Evolutionary conservation across 2,797 vertebrate genomes (phyloP).

Genomic region (Menidia menidia): DNA sequence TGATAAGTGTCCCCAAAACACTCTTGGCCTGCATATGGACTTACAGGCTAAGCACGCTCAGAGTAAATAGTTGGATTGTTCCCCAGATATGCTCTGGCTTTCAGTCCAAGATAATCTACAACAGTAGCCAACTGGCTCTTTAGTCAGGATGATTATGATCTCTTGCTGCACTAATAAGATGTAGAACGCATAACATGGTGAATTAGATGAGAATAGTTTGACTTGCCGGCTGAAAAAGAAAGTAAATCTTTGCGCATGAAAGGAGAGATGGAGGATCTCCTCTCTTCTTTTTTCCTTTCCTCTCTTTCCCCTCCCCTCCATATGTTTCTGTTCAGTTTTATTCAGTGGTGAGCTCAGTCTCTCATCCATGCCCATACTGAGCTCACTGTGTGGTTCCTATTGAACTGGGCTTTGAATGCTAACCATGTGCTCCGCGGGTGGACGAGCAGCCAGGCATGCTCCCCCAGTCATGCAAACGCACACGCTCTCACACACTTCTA

Average conservation of each 20-base stretch:
- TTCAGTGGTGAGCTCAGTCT: conserved; percentile 62
- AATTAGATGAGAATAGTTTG: conserved; percentile 44
- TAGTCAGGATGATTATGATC: conserved; percentile 57
- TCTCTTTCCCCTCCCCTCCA: conserved; percentile 27
- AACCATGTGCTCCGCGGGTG: conserved; percentile 74
- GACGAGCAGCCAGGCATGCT: conserved; percentile 57
- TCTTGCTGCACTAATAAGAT: conserved; percentile 47
- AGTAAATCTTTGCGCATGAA: conserved; percentile 26
- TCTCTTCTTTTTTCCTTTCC: not conserved
- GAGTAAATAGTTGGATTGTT: conserved; percentile 66
- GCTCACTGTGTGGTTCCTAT: conserved; percentile 73
- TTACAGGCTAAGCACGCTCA: conserved; percentile 62
- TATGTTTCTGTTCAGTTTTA: conserved; percentile 65
- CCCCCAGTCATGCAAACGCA: conserved; percentile 32
- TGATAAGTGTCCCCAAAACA: conserved; percentile 56
- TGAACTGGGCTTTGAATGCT: conserved; percentile 74
- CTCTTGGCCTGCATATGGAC: conserved; percentile 58
- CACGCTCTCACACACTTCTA: conserved; percentile 29
- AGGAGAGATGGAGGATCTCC: not conserved
- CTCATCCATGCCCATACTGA: conserved; percentile 60
- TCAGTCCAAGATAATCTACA: conserved; percentile 64
- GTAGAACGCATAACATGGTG: conserved; percentile 25
- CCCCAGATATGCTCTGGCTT: conserved; percentile 60
- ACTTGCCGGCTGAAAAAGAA: conserved; percentile 24
- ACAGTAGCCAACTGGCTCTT: conserved; percentile 57